Base-by-base conservation (phyloP, 1,140 invertebrate species). In the Halesus radiatus region DNA sequence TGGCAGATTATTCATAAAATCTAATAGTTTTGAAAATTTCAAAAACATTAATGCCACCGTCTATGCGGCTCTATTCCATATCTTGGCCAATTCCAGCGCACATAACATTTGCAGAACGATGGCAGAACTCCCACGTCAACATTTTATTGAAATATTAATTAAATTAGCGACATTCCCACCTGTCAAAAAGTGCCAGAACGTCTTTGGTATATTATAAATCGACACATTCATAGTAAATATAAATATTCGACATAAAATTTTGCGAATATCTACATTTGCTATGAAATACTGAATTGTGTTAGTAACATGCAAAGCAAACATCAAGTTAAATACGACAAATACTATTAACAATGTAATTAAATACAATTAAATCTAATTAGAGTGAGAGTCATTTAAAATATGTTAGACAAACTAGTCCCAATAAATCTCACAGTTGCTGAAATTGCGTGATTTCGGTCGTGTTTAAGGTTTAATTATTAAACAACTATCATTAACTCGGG, bases 221-320 rank as follows among this genome's bases (percentile, higher is more conserved):
- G 66, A 70, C 18, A 70, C 50, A 16, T 50, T 70, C 32, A 70
- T 32, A 3, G 60, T 37, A 32, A n/a, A 70, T 32, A 15, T 32
- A 70, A 70, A 70, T 70, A 70, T 70, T 70, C 5, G 60, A 64
- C 60, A 16, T 64, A 5, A 4, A 29, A 64, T 23, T 45, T 45
- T 29, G 23, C 23, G 18, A 70, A 70, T 37, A 70, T 20, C n/a
- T 18, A 50, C 66, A 20, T 66, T 18, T 18, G n/a, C 54, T 20
- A 23, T 22, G 50, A 50, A 29, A 26, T 13, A 20, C 22, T 50
- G 20, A 29, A 74, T 23, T 26, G 52, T 54, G 70, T 74, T 56
- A 74, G 70, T 74, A 26, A 74, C 70, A 54, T 74, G 70, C 66
- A 20, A 70, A 70, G 66, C 66, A 50, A 20, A 70, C 37, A 70